Evolutionary conservation across 2,113 vertebrate genomes (phyloP).

Genomic region (Ictalurus furcatus): DNA sequence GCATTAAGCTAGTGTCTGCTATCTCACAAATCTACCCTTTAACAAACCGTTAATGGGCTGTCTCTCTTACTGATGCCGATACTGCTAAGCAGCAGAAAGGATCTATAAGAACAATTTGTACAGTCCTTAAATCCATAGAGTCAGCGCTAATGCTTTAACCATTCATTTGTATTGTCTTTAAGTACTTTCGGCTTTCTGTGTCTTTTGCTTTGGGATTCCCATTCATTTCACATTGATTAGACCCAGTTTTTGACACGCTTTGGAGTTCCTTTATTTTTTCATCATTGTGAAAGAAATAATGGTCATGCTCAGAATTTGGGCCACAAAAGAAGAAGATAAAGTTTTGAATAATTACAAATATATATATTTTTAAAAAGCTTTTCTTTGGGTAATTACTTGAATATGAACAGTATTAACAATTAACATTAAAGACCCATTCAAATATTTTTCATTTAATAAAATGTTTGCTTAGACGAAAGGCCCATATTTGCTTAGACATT

Average conservation of each 20-base stretch:
- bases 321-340: not conserved
- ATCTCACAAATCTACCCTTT: slow-evolving; percentile 22
- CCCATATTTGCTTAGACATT: not conserved
- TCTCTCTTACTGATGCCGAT: slow-evolving; percentile 18
- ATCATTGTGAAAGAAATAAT: not conserved
- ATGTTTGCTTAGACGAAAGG: not conserved
- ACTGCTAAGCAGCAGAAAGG: slow-evolving; percentile 19
- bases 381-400: not conserved
- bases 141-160: slow-evolving; percentile 28
- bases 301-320: not conserved
- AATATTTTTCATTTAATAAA: not conserved
- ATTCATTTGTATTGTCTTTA: slow-evolving; percentile 27
- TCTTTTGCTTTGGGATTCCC: not conserved
- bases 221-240: slow-evolving; percentile 30
- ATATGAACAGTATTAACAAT: not conserved
- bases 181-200: not conserved
- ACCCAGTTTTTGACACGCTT: not conserved
- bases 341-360: not conserved
- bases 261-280: not conserved
- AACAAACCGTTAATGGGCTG: slow-evolving; percentile 34
- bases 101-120: slow-evolving; percentile 53
- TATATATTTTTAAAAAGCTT: not conserved
- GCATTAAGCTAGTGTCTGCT: not conserved
- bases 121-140: slow-evolving; percentile 43
- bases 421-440: not conserved